These are phyloP conservation scores for Rhopalosiphum maidis DNA, from an alignment of 1,140 invertebrate species.

Conservation along the genomic window DNA sequence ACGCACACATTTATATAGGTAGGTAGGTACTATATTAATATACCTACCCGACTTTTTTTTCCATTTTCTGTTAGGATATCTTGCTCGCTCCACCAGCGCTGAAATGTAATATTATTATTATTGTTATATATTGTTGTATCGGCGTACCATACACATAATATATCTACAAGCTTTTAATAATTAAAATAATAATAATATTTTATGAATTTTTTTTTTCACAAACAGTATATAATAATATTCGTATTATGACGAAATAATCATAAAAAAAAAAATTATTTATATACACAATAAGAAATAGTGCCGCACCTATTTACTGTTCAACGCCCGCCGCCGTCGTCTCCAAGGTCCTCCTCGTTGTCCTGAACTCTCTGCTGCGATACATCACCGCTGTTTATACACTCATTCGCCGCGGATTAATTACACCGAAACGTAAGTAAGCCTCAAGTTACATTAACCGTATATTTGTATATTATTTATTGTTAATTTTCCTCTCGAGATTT, in stretches of 20 bases:
- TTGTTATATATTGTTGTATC: not conserved
- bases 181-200: not conserved
- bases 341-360: conserved; percentile 9
- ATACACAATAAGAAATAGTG: not conserved
- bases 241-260: conserved; percentile 36
- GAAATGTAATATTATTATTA: not conserved
- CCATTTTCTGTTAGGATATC: not conserved
- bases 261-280: not conserved
- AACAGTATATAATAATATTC: not conserved
- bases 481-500: not conserved
- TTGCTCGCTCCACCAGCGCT: not conserved
- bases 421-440: conserved; percentile 34
- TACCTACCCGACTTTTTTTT: not conserved
- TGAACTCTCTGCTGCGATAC: not conserved
- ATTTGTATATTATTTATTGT: not conserved
- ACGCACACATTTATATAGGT: not conserved
- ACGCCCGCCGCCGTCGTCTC: not conserved
- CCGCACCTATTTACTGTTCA: conserved; percentile 25
- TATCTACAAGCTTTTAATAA: not conserved
- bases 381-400: not conserved
- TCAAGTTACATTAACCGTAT: not conserved
- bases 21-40: not conserved
- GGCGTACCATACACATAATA: not conserved
- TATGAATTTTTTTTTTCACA: not conserved
- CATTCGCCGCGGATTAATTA: conserved; percentile 11